phyloP scores from a whole-genome alignment of 2,888 invertebrate genomes.

The Standfussiana lucernea region DNA sequence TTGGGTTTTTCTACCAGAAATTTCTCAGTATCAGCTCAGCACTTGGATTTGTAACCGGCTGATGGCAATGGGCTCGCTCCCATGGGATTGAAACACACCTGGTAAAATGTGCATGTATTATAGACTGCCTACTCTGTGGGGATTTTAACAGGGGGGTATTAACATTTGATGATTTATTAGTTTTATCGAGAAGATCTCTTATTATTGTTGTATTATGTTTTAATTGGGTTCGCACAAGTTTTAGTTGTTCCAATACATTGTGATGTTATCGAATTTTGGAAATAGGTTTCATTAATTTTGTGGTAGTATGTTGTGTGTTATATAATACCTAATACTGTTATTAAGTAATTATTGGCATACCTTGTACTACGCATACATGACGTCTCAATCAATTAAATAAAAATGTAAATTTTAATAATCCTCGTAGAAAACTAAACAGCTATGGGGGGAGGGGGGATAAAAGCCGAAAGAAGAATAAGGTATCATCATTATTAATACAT shows the following conservation, averaged over 20 bases:
- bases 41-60: background rate
- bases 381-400: background rate
- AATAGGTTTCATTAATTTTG: conserved; percentile 20
- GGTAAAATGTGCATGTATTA: background rate
- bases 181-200: conserved; percentile 23
- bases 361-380: background rate
- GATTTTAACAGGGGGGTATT: no score
- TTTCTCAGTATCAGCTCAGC: no score
- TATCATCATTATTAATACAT: no score
- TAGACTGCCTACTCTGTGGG: background rate
- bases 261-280: conserved; percentile 28
- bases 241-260: conserved; percentile 28
- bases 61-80: background rate
- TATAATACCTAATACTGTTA: background rate
- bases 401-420: background rate
- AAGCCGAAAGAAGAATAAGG: no score
- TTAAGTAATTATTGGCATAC: background rate
- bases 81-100: background rate
- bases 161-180: conserved; percentile 21
- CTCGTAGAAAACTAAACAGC: no score
- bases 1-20: background rate
- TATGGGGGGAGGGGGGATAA: no score
- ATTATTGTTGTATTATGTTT: conserved; percentile 24
- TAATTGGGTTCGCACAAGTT: conserved; percentile 37
- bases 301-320: background rate